phyloP scores from a whole-genome alignment of 2,797 vertebrate species.

The Rhinogobio ventralis region DNA sequence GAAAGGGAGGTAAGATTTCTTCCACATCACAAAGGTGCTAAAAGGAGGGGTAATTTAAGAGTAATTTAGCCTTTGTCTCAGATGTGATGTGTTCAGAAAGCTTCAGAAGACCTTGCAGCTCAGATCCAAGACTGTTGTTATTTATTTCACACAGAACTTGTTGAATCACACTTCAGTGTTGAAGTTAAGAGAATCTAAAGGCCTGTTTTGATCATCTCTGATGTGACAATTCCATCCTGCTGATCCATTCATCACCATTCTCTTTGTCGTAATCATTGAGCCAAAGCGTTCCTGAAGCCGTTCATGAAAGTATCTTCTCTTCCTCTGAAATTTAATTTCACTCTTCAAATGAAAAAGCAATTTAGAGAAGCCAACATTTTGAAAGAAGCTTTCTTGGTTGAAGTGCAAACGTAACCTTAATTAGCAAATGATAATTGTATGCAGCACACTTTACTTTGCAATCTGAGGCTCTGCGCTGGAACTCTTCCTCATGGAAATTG shows the following conservation, averaged over 20 bases:
- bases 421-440: slow-evolving; percentile 74
- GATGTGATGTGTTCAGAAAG: slow-evolving; percentile 24
- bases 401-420: slow-evolving; percentile 74
- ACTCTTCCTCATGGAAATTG: slow-evolving; percentile 60
- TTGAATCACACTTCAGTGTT: slow-evolving; percentile 1
- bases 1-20: slow-evolving; percentile 12
- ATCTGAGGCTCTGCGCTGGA: slow-evolving; percentile 52
- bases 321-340: slow-evolving; percentile 71
- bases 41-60: slow-evolving; percentile 31
- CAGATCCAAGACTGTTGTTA: slow-evolving; percentile 1
- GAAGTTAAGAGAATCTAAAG: slow-evolving; percentile 33
- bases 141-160: neutral
- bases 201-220: slow-evolving; percentile 54
- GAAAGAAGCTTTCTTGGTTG: slow-evolving; percentile 65
- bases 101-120: neutral
- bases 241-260: slow-evolving; percentile 4
- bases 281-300: slow-evolving; percentile 8
- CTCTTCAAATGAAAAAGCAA: slow-evolving; percentile 75
- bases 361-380: slow-evolving; percentile 71
- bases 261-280: slow-evolving; percentile 16
- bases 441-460: slow-evolving; percentile 61
- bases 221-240: slow-evolving; percentile 9
- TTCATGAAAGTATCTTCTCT: slow-evolving; percentile 8
- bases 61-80: slow-evolving; percentile 32
- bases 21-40: slow-evolving; percentile 23